A percentile compares a stretch with the other conserved stretches of the same genome.
Conservation (phyloP, 1,140 invertebrate species). For the honey bee (Apis mellifera) region DNA sequence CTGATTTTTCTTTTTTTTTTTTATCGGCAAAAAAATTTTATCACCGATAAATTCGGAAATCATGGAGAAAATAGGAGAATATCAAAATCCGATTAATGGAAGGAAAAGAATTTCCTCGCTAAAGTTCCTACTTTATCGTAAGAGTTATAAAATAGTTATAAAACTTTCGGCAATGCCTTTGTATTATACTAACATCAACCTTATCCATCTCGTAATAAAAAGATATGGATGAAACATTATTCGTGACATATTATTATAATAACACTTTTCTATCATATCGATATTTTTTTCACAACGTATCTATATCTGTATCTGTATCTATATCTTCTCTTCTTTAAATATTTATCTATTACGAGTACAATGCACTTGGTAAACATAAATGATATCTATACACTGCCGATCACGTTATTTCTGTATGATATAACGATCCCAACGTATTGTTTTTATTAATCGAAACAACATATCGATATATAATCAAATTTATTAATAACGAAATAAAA, state of each 20-base stretch:
- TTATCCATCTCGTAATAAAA: not conserved
- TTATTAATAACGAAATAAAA: not conserved
- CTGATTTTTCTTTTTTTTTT: slow-evolving; percentile 2
- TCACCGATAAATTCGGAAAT: slow-evolving; percentile 3
- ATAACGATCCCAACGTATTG: not conserved
- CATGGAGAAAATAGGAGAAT: not conserved
- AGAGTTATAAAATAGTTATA: not conserved
- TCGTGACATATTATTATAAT: not conserved
- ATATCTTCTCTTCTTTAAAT: not conserved
- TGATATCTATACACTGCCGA: not conserved
- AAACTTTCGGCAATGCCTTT: not conserved
- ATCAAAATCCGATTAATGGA: not conserved
- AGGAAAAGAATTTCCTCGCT: not conserved
- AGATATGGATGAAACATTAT: not conserved
- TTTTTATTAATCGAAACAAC: not conserved
- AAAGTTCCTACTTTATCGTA: not conserved
- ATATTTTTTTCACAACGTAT: not conserved
- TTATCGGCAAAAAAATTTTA: not conserved
- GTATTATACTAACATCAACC: slow-evolving; percentile 8
- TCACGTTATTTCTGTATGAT: not conserved
- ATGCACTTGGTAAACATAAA: not conserved
- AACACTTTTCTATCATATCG: not conserved
- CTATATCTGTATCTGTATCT: not conserved
- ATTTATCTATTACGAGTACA: slow-evolving; percentile 3
- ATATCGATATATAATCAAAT: too few relatives aligned